phyloP scores from a whole-genome alignment of 2,888 invertebrate genomes.

The Achlya flavicornis region DNA sequence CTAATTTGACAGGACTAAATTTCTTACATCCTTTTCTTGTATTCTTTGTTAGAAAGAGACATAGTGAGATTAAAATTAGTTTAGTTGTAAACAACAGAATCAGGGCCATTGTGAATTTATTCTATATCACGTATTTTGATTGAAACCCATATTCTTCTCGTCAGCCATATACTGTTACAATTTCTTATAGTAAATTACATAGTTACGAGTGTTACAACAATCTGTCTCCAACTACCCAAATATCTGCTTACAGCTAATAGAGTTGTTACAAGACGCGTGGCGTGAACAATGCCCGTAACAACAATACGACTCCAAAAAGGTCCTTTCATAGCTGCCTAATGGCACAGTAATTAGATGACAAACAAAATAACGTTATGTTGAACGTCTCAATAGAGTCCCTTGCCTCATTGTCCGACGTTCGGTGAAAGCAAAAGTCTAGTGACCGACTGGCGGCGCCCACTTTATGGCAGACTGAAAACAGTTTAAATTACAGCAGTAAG shows the following conservation, averaged over 20 bases:
- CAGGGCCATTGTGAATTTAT: too few species aligned
- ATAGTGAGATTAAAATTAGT: too few species aligned
- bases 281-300: slow-evolving; percentile 36
- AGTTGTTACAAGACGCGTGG: slow-evolving; percentile 51
- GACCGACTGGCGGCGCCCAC: slow-evolving; percentile 38
- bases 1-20: too few species aligned
- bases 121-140: too few species aligned
- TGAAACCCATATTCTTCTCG: too few species aligned
- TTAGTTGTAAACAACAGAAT: too few species aligned
- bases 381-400: slow-evolving; percentile 47
- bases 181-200: too few species aligned
- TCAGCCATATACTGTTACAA: too few species aligned
- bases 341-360: slow-evolving; percentile 60
- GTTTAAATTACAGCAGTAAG: slow-evolving; percentile 34
- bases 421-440: slow-evolving; percentile 69
- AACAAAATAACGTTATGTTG: slow-evolving; percentile 62
- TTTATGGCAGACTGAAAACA: slow-evolving; percentile 48
- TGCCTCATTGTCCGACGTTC: slow-evolving; percentile 44
- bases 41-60: too few species aligned
- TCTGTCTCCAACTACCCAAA: too few species aligned
- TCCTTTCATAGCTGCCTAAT: slow-evolving; percentile 52
- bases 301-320: slow-evolving; percentile 40
- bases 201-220: too few species aligned
- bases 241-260: neutral
- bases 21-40: too few species aligned